Conservation (phyloP, 2,888 invertebrate genomes). For the Troglohyphantes excavatus region DNA sequence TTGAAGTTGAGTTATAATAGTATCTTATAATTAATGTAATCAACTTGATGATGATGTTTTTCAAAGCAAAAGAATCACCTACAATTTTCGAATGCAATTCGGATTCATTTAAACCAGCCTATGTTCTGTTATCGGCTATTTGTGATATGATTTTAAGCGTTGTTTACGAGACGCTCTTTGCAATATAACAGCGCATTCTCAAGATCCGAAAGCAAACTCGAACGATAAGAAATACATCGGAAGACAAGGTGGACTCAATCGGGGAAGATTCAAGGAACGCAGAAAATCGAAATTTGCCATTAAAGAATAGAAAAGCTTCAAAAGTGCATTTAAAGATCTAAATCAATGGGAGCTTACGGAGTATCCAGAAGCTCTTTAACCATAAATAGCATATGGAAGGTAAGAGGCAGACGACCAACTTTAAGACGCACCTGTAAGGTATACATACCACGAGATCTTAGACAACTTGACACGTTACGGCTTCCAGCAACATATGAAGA, state of each 20-base stretch:
- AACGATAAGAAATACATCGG: no score
- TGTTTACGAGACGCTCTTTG: constrained; percentile 34
- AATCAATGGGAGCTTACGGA: constrained; percentile 58
- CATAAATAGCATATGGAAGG: constrained; percentile 74
- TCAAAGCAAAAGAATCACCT: not conserved
- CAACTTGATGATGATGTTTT: constrained; percentile 12
- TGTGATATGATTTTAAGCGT: constrained; percentile 61
- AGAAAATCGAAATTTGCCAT: no score
- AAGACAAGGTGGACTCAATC: no score
- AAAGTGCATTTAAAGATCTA: not conserved
- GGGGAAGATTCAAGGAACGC: not conserved
- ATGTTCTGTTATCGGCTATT: constrained; percentile 3
- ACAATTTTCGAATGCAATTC: not conserved
- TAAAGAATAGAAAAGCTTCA: not conserved
- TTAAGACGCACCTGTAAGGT: constrained; percentile 72
- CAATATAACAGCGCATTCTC: not conserved
- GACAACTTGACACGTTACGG: constrained; percentile 63
- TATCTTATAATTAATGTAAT: constrained; percentile 26
- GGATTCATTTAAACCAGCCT: not conserved
- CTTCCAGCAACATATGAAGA: constrained; percentile 75
- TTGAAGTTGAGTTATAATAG: no score
- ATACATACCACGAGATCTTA: constrained; percentile 68
- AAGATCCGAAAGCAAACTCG: not conserved
- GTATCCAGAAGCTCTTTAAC: constrained; percentile 71
- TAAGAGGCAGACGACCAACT: constrained; percentile 68